A percentile compares a stretch with the other conserved stretches of the same genome.
These are phyloP conservation scores for Lasioglossum figueresi DNA, from an alignment of 2,888 invertebrate species.

Conservation along the genomic window DNA sequence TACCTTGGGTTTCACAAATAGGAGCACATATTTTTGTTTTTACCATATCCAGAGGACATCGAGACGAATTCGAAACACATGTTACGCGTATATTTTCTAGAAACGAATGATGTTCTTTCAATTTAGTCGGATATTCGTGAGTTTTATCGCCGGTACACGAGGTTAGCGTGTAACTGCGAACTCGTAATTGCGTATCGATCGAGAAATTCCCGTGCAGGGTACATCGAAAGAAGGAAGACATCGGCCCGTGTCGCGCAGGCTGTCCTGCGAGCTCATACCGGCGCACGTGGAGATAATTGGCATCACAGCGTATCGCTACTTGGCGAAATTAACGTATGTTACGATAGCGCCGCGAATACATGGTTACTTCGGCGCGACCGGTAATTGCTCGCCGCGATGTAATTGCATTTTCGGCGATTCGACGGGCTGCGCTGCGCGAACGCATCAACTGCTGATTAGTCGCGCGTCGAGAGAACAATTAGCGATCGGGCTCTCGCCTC, in stretches of 20 bases:
- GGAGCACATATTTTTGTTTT: too few species aligned
- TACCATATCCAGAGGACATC: too few species aligned
- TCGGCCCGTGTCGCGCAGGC: background rate
- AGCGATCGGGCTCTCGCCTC: conserved; percentile 37
- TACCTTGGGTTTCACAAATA: too few species aligned
- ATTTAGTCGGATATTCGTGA: background rate
- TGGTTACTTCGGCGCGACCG: conserved; percentile 47
- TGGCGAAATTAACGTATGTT: conserved; percentile 40
- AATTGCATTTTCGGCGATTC: conserved; percentile 55
- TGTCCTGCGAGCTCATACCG: background rate
- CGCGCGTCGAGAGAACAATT: conserved; percentile 35
- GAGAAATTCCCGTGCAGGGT: background rate
- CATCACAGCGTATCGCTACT: background rate
- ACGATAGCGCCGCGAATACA: conserved; percentile 41
- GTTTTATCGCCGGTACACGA: background rate
- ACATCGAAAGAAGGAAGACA: conserved; percentile 9
- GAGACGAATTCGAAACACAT: too few species aligned
- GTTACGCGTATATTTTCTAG: too few species aligned
- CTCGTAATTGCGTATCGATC: background rate
- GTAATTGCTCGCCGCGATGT: conserved; percentile 46
- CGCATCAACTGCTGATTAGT: conserved; percentile 37
- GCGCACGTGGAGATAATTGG: conserved; percentile 3
- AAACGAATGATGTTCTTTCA: background rate
- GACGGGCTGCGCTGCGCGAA: background rate
- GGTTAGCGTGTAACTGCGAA: background rate